Conservation (phyloP, 64 coral and sea anemone genomes). For the Montipora cactus region DNA sequence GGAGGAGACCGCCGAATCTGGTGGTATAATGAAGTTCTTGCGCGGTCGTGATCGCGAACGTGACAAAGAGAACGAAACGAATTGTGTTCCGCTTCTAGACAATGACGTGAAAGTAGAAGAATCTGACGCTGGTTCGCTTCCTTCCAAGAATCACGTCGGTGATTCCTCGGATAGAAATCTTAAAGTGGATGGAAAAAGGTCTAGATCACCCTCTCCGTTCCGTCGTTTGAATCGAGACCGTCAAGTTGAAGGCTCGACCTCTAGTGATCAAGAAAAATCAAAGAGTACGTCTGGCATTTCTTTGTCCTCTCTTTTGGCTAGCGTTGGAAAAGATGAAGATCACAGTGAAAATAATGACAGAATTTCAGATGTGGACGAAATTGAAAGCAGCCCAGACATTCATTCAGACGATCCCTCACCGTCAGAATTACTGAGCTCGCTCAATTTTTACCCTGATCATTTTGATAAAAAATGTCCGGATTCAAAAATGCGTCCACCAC, state of each 20-base stretch:
- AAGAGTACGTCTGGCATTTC: constrained; percentile 68
- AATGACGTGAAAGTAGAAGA: constrained; percentile 71
- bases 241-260: constrained; percentile 43
- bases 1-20: constrained; percentile 20
- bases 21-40: constrained; percentile 67
- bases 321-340: constrained; percentile 68
- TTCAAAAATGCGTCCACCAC: neutral
- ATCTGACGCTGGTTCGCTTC: constrained; percentile 75
- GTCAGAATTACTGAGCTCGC: neutral
- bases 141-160: constrained; percentile 71
- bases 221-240: constrained; percentile 72
- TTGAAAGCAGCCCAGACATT: constrained; percentile 27
- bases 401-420: constrained; percentile 11
- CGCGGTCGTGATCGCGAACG: constrained; percentile 42
- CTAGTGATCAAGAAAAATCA: constrained; percentile 55
- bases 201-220: constrained; percentile 88
- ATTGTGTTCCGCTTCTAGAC: constrained; percentile 34
- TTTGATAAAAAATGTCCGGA: neutral
- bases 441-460: constrained; percentile 13
- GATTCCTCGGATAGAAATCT: constrained; percentile 11
- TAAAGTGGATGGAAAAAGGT: constrained; percentile 1
- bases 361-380: constrained; percentile 13
- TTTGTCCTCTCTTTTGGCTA: constrained; percentile 86
- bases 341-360: constrained; percentile 11
- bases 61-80: constrained; percentile 38